Evolutionary conservation across 1,140 invertebrate species (phyloP).

Genomic region (Drosophila oshimai): DNA sequence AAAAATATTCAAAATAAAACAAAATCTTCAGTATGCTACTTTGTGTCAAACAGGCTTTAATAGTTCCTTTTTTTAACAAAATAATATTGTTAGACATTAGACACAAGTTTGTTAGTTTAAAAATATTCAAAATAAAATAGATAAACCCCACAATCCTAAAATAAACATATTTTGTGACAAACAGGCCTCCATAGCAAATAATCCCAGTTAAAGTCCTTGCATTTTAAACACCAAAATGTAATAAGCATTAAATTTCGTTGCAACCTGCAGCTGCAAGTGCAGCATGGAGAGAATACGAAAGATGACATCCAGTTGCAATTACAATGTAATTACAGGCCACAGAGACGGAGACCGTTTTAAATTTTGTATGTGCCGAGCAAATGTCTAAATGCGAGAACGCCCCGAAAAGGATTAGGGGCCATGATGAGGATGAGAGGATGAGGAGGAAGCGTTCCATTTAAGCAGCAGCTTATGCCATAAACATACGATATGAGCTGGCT

Average conservation of each 20-base stretch:
- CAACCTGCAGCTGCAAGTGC: constrained; percentile 1
- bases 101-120: too few relatives aligned
- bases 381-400: constrained; percentile 14
- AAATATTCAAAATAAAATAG: too few relatives aligned
- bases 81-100: too few relatives aligned
- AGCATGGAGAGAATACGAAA: background rate
- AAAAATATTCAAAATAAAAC: too few relatives aligned
- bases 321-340: constrained; percentile 54
- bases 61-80: too few relatives aligned
- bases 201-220: constrained; percentile 1
- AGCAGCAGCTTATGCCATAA: constrained; percentile 63
- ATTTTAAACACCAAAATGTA: constrained; percentile 42
- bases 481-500: constrained; percentile 41
- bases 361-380: constrained; percentile 34
- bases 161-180: too few relatives aligned
- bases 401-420: constrained; percentile 48
- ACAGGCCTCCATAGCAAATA: too few relatives aligned
- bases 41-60: too few relatives aligned
- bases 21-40: too few relatives aligned
- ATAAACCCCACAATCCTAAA: too few relatives aligned
- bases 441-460: constrained; percentile 26
- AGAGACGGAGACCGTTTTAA: constrained; percentile 29
- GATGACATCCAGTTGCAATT: constrained; percentile 39
- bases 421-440: constrained; percentile 10
- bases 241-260: constrained; percentile 54